Base-by-base conservation (phyloP, 1,140 invertebrate genomes). In the Cephus cinctus region DNA sequence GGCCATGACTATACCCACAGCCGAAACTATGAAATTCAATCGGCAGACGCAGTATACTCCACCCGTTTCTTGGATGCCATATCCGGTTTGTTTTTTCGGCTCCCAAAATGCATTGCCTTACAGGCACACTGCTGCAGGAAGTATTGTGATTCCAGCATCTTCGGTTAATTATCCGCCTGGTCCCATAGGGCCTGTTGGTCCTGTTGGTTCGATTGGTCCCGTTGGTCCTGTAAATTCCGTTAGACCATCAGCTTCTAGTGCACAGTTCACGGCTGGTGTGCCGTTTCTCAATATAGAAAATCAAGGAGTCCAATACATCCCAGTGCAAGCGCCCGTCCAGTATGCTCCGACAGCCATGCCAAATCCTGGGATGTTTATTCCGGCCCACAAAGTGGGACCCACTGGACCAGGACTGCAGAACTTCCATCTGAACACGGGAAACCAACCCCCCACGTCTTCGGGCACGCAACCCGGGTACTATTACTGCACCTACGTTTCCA, bases 401-500 rank as follows among this genome's bases (percentile, higher is more conserved):
- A 39, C 43, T 0, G 36, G 32, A 4, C 23, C 56, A 8, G 35
- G 21, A 1, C 2, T 5, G 2, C 9, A 0, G 38, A 23, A 1
- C 44, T 30, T 6, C 4, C 50, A 2, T 27, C 39, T 2, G 19
- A 49, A 5, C 18, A 23, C 19, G 11, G 32, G 43, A 8, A 34
- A 41, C 20, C 34, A 15, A 5, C 30, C 46, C 11, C 22, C 42
- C 5, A 42, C 18, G 5, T 27, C 48, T 9, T 46, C 42, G 5
- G 4, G 22, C n/a, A 1, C 51, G 8, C 3, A 0, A 32, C 21
- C 27, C 14, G 14, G 23, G 0, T 52, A 60, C 0, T 59, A 62
- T 23, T 66, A 66, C 35, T 71, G 67, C 44, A 59, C 54, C 2
- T 63, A 59, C 12, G 50, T 70, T 5, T 60, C 59, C 14, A 18